Base-by-base conservation (phyloP, 2,113 vertebrate species). In the Motacilla tschutschensis region DNA sequence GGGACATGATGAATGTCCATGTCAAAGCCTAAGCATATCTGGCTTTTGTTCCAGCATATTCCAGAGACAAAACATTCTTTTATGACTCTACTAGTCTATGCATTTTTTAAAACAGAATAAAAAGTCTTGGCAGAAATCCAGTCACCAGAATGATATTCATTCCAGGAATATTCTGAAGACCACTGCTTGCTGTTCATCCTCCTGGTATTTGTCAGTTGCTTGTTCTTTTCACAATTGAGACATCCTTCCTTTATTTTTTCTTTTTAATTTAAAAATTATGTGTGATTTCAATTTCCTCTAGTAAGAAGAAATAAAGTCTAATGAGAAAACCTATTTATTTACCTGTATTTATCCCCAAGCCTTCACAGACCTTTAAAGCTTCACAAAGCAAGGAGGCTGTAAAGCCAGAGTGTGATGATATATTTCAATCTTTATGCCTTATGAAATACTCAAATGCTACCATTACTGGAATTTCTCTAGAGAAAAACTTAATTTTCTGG, bases 91-190 rank as follows among this genome's bases (percentile, higher is more conserved):
- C 22, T 73, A 88, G 64, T 48, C 44, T 92, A 94, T 87, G 94
- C 93, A 96, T 93, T 93, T 95, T 96, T 95, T 79, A 97, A 95
- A 95, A 93, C 74, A 83, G 89, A 95, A 93, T 93, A 94, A 90
- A 93, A 96, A 73, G 41, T 82, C 65, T 91, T 97, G 96, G 95
- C 96, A 95, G 90, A 59, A 85, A 35, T 95, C 95, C 96, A 97
- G 95, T 84, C 64, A 90, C 85, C 95, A 94, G 94, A 95, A 94
- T 87, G 92, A 88, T 95, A 92, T 84, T 92, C 73, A 91, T 93
- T 96, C 95, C 93, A 94, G 81, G 93, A 92, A 87, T 90, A 92
- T 94, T 93, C 93, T 89, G 84, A 92, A 86, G 91, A 81, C 71
- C 69, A 89, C 70, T 90, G 36, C 66, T 93, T 89, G 85, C 44